Base-by-base conservation (phyloP, 2,888 invertebrate genomes). In the Pardosa pseudoannulata region DNA sequence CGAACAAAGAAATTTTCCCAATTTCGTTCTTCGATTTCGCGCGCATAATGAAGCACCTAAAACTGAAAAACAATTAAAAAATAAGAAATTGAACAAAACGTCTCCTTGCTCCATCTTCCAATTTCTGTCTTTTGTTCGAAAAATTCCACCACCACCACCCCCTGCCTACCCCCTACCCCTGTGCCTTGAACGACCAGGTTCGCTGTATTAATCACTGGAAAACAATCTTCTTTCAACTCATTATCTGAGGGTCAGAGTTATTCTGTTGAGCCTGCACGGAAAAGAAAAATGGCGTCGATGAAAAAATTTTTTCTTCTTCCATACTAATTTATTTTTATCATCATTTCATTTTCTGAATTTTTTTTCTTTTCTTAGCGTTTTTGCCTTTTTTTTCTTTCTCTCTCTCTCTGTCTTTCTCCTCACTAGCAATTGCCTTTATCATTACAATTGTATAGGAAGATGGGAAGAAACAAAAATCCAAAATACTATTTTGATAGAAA, bases 371-470 rank as follows among this genome's bases (percentile, higher is more conserved):
- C 41, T 23, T n/a, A n/a, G n/a, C n/a, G n/a, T 29, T 23, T 19
- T 75, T 36, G 29, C 13, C 16, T 27, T 41, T 41, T 23, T 46
- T 64, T 16, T 36, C 5, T 23, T 56, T 31, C 36, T 36, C 11
- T 36, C 28, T 46, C 62, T 50, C 29, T 56, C n/a, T 50, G 50
- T n/a, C 11, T 31, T n/a, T n/a, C 16, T 65, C 13, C 19, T 29
- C 19, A n/a, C 76, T 73, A 39, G 56, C 83, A 78, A 85, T 85
- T 85, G 83, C 83, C 83, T 85, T 81, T 78, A 85, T 85, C 83
- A 78, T 85, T 85, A 78, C 78, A 78, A 78, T 68, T 78, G 78
- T 39, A 32, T 78, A 50, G 65, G 39, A 72, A 46, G 50, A 73
- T 28, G 39, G 13, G n/a, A 23, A 41, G 27, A 50, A 76, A 31